Conservation (phyloP, 2,888 invertebrate genomes). For the Ligdia adustata region DNA sequence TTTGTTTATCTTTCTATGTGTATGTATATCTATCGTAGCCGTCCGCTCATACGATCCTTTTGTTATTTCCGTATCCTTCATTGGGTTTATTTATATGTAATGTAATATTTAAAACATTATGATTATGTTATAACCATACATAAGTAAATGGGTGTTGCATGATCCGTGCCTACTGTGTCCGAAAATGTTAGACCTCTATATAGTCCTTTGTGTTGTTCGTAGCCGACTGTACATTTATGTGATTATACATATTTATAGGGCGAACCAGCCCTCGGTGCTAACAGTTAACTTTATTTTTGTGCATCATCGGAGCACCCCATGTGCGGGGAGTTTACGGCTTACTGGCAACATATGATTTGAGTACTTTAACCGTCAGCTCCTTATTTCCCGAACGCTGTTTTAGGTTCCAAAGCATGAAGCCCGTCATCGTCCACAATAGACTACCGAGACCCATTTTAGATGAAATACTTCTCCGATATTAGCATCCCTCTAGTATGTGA, state of each 20-base stretch:
- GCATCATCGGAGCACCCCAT: conserved; percentile 35
- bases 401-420: conserved; percentile 77
- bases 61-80: conserved; percentile 53
- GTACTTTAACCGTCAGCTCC: conserved; percentile 74
- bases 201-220: conserved; percentile 82
- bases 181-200: conserved; percentile 78
- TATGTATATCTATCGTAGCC: conserved; percentile 77
- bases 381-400: conserved; percentile 60
- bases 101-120: conserved; percentile 50
- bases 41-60: conserved; percentile 58
- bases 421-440: conserved; percentile 63
- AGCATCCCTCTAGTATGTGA: conserved; percentile 66
- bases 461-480: conserved; percentile 64
- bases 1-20: conserved; percentile 69
- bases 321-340: conserved; percentile 18
- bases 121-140: conserved; percentile 67
- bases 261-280: conserved; percentile 65
- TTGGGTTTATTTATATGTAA: conserved; percentile 48
- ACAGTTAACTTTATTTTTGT: conserved; percentile 64
- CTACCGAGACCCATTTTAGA: conserved; percentile 60
- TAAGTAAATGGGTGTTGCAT: conserved; percentile 79
- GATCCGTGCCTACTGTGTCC: conserved; percentile 81
- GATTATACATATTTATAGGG: conserved; percentile 54
- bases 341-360: conserved; percentile 5
- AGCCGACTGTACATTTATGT: conserved; percentile 72